Conservation (phyloP, 2,113 vertebrate genomes). For the Coregonus clupeaformis region DNA sequence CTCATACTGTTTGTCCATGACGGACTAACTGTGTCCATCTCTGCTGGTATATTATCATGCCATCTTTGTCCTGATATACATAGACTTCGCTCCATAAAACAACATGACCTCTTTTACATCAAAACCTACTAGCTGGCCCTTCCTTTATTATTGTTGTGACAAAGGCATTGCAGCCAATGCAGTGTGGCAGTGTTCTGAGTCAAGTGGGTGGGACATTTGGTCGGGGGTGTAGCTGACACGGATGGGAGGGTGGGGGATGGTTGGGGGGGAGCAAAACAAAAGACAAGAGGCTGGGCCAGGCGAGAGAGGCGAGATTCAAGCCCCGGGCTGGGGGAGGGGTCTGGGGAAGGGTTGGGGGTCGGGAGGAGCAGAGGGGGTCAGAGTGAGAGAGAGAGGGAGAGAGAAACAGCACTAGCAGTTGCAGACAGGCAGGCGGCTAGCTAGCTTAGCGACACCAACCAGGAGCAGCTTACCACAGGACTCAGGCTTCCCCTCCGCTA, state of each 20-base stretch:
- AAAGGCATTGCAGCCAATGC: too few relatives aligned
- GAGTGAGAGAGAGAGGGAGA: neutral
- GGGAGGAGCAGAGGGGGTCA: constrained; percentile 11
- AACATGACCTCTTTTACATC: too few relatives aligned
- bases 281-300: constrained; percentile 17
- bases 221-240: neutral
- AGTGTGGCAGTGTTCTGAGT: neutral
- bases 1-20: too few relatives aligned
- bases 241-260: constrained; percentile 32
- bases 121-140: too few relatives aligned
- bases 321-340: constrained; percentile 26
- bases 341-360: constrained; percentile 36
- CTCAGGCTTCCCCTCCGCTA: constrained; percentile 92
- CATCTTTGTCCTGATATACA: too few relatives aligned
- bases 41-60: too few relatives aligned
- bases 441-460: constrained; percentile 19
- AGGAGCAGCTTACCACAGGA: constrained; percentile 91
- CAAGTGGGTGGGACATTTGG: too few relatives aligned
- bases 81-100: too few relatives aligned
- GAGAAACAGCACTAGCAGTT: neutral
- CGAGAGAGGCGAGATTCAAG: constrained; percentile 8
- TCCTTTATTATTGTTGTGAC: too few relatives aligned
- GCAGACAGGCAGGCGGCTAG: neutral
- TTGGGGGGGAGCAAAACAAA: constrained; percentile 33
- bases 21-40: too few relatives aligned